Conservation (phyloP, 2,797 vertebrate species). For the Anableps anableps region DNA sequence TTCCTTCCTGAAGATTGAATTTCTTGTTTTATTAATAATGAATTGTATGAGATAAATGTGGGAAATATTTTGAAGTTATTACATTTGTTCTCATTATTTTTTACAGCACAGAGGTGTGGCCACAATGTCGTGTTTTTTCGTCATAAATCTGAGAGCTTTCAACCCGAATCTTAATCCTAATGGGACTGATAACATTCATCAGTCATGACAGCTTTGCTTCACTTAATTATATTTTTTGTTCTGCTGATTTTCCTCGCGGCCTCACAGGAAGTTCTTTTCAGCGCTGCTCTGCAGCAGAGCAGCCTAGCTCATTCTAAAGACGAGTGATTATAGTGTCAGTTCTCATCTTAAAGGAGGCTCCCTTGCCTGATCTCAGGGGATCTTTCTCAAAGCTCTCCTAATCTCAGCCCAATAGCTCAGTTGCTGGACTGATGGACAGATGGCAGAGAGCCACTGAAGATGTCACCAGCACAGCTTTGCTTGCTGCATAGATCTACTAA, state of each 20-base stretch:
- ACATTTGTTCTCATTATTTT: not conserved
- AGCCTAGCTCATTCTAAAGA: constrained; percentile 23
- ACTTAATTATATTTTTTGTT: constrained; percentile 11
- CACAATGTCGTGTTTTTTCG: not conserved
- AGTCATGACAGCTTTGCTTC: not conserved
- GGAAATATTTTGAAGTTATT: not conserved
- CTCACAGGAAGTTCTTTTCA: constrained; percentile 29
- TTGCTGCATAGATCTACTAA: constrained; percentile 57
- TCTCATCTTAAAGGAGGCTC: constrained; percentile 50
- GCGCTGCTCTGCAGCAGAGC: constrained; percentile 15
- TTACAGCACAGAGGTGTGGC: not conserved
- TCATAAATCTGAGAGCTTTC: not conserved
- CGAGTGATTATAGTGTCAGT: constrained; percentile 48
- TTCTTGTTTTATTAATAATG: not conserved
- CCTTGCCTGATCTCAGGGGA: constrained; percentile 61
- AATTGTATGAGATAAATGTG: no score
- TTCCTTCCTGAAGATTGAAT: not conserved
- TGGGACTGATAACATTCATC: not conserved
- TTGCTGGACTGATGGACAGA: constrained; percentile 63
- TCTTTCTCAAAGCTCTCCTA: constrained; percentile 63
- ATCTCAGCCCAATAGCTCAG: constrained; percentile 54
- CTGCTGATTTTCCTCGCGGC: constrained; percentile 12
- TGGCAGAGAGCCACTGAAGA: constrained; percentile 60
- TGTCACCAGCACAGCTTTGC: constrained; percentile 61
- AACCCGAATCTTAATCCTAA: not conserved